Conservation (phyloP, 2,113 vertebrate species). For the Numida meleagris region DNA sequence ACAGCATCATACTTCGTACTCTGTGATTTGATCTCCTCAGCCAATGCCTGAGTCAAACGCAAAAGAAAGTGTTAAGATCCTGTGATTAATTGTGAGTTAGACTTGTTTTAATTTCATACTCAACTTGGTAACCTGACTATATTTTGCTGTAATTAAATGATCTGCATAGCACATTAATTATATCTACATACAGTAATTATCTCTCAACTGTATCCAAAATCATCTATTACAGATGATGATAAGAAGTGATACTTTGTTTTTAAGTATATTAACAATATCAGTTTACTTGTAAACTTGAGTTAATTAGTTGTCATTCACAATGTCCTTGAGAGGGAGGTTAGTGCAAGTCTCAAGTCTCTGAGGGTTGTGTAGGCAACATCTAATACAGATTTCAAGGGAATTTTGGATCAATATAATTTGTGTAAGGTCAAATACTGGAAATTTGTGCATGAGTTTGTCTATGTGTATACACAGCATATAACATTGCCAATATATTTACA, state of each 20-base stretch:
- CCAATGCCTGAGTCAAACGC: background rate
- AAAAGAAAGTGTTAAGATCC: background rate
- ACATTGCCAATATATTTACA: background rate
- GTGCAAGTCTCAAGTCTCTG: background rate
- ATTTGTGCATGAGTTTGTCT: background rate
- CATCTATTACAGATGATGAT: background rate
- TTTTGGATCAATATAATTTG: background rate
- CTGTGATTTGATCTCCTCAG: accelerated
- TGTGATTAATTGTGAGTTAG: background rate
- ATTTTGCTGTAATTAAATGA: background rate
- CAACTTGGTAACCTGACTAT: background rate
- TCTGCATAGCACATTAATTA: background rate
- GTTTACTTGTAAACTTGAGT: background rate
- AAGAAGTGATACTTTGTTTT: background rate
- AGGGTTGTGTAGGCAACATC: background rate
- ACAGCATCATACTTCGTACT: accelerated
- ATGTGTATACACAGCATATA: background rate
- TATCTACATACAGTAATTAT: background rate
- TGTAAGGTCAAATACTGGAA: background rate
- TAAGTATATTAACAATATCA: background rate
- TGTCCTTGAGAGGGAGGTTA: background rate
- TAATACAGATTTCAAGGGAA: background rate
- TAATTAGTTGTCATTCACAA: background rate
- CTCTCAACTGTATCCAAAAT: background rate
- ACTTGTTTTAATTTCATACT: background rate